Evolutionary conservation across 2,113 vertebrate species (phyloP).

Genomic region (Callipepla squamata): DNA sequence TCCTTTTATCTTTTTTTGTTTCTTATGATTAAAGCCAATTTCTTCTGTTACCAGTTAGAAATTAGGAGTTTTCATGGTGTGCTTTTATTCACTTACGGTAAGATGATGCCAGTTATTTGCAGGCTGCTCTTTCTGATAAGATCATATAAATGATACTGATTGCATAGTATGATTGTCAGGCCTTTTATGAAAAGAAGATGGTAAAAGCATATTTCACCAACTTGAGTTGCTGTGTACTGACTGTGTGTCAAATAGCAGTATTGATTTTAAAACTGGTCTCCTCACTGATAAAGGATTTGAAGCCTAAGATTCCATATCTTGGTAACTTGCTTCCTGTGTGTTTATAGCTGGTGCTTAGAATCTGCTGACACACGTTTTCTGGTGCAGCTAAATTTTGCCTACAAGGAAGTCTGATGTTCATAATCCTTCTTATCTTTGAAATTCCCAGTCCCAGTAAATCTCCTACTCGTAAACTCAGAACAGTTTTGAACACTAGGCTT

Average conservation of each 20-base stretch:
- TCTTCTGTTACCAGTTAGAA: background rate
- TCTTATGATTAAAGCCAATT: background rate
- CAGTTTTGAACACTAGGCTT: background rate
- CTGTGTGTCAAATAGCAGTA: background rate
- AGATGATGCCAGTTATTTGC: background rate
- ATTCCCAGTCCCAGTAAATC: background rate
- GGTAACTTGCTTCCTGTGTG: background rate
- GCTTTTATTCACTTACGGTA: background rate
- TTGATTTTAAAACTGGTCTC: constrained; percentile 21
- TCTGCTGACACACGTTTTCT: background rate
- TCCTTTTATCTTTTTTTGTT: background rate
- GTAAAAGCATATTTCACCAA: background rate
- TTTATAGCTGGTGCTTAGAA: background rate
- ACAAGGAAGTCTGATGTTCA: background rate
- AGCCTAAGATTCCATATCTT: background rate
- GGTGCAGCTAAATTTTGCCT: background rate
- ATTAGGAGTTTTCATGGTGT: background rate
- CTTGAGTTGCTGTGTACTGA: background rate
- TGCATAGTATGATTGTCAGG: background rate
- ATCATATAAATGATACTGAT: background rate
- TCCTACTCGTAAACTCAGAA: too few species aligned
- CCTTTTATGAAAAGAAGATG: background rate
- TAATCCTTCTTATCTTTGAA: background rate
- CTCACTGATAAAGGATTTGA: background rate
- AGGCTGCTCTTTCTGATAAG: constrained; percentile 32